Base-by-base conservation (phyloP, 2,113 vertebrate genomes). In the Atrichornis clamosus region DNA sequence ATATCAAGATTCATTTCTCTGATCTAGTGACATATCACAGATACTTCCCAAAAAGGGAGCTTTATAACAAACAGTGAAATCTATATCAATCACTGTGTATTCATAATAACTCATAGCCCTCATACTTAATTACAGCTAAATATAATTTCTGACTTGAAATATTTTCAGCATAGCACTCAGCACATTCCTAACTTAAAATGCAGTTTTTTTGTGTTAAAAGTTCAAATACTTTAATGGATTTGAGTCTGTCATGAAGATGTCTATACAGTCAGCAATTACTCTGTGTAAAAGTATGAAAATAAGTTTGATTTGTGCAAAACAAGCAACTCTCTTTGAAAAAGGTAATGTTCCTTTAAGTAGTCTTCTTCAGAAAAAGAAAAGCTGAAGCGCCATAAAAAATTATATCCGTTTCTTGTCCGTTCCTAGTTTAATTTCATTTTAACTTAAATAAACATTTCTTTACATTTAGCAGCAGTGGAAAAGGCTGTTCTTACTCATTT, bases 361-460 rank as follows among this genome's bases (percentile, higher is more conserved):
- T 56, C 42, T 69, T 86, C 85, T 95, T 94, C 84, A 86, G 68
- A 62, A 90, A 92, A 91, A 94, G 81, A 52, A 96, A 81, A 90
- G 73, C 62, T 96, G 55, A 88, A 96, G 30, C 91, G 59, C 73
- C 87, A 90, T 91, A 96, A 95, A 96, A 96, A 96, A 73, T 87
- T 83, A 94, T 73, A 84, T 91, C 65, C 33, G 22, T 70, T 86
- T 74, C 87, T 92, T 90, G 49, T 69, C 50, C 78, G 93, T 58
- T 73, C 64, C 22, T 84, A 78, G 49, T 95, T 96, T 96, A 96
- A 97, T 95, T 97, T 94, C 50, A 65, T 82, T 96, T 96, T 96
- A 95, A 95, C 52, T 95, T 95, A 97, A 97, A 97, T 98, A 98
- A 98, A 97, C 91, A 97, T 89, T 93, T 86, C 92, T 96, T 97